Conservation (phyloP, 1,140 invertebrate species). For the Drusus annulatus region DNA sequence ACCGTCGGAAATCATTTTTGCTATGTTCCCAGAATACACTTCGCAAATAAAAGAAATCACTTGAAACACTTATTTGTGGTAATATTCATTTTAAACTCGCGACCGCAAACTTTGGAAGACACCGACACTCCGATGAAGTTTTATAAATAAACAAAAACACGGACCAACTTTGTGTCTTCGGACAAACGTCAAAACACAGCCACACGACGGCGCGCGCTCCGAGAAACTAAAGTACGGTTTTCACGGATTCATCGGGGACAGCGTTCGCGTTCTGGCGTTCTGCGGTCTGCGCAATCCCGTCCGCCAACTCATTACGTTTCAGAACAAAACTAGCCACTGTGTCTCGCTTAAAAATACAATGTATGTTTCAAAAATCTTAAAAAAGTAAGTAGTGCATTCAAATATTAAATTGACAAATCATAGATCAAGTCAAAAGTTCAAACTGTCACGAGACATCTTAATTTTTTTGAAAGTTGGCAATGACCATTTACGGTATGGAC, state of each 20-base stretch:
- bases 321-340: not conserved
- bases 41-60: slow-evolving; percentile 35
- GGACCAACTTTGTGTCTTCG: slow-evolving; percentile 36
- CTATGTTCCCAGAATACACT: slow-evolving; percentile 59
- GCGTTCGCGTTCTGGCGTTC: not conserved
- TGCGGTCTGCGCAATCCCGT: slow-evolving; percentile 15
- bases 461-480: slow-evolving; percentile 40
- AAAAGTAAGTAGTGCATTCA: not conserved
- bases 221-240: slow-evolving; percentile 27
- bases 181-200: slow-evolving; percentile 39
- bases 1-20: slow-evolving; percentile 83
- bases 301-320: slow-evolving; percentile 13
- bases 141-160: slow-evolving; percentile 46
- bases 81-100: slow-evolving; percentile 41
- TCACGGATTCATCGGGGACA: not conserved
- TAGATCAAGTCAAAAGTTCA: not conserved
- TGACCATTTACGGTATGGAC: slow-evolving; percentile 38
- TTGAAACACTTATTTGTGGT: slow-evolving; percentile 39
- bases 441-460: not conserved
- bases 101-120: slow-evolving; percentile 21
- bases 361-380: too few relatives aligned
- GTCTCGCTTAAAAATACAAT: not conserved
- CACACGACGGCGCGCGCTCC: slow-evolving; percentile 26
- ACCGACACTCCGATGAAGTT: slow-evolving; percentile 31
- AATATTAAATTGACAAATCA: not conserved